phyloP scores from a whole-genome alignment of 1,140 invertebrate species.

The Anastatus disparis region DNA sequence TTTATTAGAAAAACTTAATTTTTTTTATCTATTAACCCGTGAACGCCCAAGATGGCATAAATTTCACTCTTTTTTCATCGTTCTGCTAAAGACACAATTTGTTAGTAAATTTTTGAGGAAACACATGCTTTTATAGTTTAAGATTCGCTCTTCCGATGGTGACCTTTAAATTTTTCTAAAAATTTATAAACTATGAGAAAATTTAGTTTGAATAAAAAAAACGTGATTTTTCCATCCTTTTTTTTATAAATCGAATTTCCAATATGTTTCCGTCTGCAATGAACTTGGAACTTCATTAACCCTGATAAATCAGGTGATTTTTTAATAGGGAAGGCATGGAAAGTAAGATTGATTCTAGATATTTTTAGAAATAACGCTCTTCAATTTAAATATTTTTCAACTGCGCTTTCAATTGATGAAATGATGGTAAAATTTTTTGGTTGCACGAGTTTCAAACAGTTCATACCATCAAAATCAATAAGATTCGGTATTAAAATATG shows the following conservation, averaged over 20 bases:
- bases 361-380: too few species aligned
- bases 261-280: not conserved
- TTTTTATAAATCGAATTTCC: not conserved
- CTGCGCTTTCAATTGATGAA: too few species aligned
- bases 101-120: not conserved
- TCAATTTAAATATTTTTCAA: too few species aligned
- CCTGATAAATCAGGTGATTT: too few species aligned
- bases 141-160: not conserved
- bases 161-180: not conserved
- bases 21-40: too few species aligned
- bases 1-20: too few species aligned
- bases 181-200: not conserved
- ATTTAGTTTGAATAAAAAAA: constrained; percentile 10
- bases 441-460: constrained; percentile 13
- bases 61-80: not conserved
- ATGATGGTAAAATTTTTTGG: constrained; percentile 33
- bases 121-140: not conserved
- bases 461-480: constrained; percentile 29
- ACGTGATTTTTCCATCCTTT: not conserved
- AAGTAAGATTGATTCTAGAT: too few species aligned
- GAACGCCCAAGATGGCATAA: not conserved
- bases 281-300: not conserved
- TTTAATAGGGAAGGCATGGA: too few species aligned
- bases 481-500: constrained; percentile 33
- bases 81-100: not conserved